These are phyloP conservation scores for Nomada fabriciana DNA, from an alignment of 2,888 invertebrate species.

Conservation along the genomic window DNA sequence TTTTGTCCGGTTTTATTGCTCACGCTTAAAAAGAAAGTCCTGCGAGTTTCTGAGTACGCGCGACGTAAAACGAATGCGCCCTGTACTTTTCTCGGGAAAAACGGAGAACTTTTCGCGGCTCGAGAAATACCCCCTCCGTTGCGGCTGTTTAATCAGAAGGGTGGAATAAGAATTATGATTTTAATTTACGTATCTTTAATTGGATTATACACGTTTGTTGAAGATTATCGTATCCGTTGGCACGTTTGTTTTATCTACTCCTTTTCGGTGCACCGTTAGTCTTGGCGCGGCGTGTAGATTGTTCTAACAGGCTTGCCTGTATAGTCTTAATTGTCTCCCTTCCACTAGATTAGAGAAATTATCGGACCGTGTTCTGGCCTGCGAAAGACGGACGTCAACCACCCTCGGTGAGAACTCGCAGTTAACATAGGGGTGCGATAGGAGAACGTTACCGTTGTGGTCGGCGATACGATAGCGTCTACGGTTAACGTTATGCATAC, in stretches of 20 bases:
- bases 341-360: conserved; percentile 54
- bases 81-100: too few relatives aligned
- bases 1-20: too few relatives aligned
- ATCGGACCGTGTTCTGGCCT: conserved; percentile 55
- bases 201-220: background rate
- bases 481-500: conserved; percentile 37
- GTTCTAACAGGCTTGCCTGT: conserved; percentile 12
- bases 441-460: conserved; percentile 60
- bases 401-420: conserved; percentile 63
- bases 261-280: background rate
- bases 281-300: conserved; percentile 2
- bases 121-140: too few relatives aligned
- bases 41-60: too few relatives aligned
- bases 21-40: too few relatives aligned
- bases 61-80: too few relatives aligned
- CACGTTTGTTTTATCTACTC: background rate
- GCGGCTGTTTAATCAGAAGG: too few relatives aligned
- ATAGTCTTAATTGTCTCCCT: conserved; percentile 51
- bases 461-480: conserved; percentile 62
- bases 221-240: background rate
- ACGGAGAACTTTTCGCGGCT: too few relatives aligned
- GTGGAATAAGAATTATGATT: background rate
- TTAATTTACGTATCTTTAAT: background rate
- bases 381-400: conserved; percentile 64
- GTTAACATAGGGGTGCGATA: conserved; percentile 72